These are phyloP conservation scores for Zeuzera pyrina DNA, from an alignment of 2,888 invertebrate genomes.

Conservation along the genomic window DNA sequence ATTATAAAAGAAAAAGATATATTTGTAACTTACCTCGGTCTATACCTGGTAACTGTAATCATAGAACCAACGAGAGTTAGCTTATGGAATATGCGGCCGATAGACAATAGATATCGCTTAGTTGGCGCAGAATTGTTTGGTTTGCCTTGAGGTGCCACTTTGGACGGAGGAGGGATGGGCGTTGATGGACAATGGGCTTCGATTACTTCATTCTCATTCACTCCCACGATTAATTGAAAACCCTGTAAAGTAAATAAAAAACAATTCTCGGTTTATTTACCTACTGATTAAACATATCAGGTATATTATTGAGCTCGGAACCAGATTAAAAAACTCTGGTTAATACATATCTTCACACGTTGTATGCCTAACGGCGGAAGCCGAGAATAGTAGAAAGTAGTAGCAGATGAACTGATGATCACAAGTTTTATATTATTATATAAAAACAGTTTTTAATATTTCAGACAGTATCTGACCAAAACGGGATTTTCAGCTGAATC, in stretches of 20 bases:
- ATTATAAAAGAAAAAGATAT: not conserved
- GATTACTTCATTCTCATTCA: constrained; percentile 57
- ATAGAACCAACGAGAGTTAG: constrained; percentile 88
- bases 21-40: constrained; percentile 80
- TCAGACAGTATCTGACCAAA: too few relatives aligned
- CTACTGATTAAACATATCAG: too few relatives aligned
- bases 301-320: too few relatives aligned
- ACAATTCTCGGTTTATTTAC: too few relatives aligned
- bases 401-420: too few relatives aligned
- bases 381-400: too few relatives aligned
- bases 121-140: constrained; percentile 46
- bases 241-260: constrained; percentile 78
- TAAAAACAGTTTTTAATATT: too few relatives aligned
- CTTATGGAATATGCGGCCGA: constrained; percentile 95
- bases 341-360: too few relatives aligned
- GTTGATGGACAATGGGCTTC: constrained; percentile 54
- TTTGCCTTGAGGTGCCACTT: constrained; percentile 63
- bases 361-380: too few relatives aligned
- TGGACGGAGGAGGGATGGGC: constrained; percentile 53
- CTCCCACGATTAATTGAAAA: constrained; percentile 83
- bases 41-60: constrained; percentile 94
- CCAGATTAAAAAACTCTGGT: too few relatives aligned
- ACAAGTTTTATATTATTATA: too few relatives aligned
- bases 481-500: too few relatives aligned
- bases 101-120: constrained; percentile 90